phyloP scores from a whole-genome alignment of 2,797 vertebrate genomes.

The Poecilia velifera region DNA sequence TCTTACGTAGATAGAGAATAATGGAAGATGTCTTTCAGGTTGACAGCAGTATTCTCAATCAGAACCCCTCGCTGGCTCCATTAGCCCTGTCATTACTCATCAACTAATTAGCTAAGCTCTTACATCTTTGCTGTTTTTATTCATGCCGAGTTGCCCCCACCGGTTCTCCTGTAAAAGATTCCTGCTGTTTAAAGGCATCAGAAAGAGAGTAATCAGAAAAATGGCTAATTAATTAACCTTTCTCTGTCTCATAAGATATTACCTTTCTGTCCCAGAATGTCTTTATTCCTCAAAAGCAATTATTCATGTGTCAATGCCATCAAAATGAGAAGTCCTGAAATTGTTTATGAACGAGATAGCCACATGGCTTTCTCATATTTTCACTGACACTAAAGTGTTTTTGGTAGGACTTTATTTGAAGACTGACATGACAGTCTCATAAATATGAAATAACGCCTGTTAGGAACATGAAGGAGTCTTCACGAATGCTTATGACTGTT shows the following conservation, averaged over 20 bases:
- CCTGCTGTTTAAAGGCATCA: conserved; percentile 29
- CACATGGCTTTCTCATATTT: too few relatives aligned
- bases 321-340: neutral
- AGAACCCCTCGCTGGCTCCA: conserved; percentile 58
- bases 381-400: too few relatives aligned
- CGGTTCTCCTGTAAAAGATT: conserved; percentile 15
- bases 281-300: neutral
- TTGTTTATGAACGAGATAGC: too few relatives aligned
- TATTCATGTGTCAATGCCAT: neutral
- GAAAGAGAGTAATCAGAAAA: neutral
- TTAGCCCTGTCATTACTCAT: conserved; percentile 62
- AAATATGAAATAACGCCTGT: too few relatives aligned
- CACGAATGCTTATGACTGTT: too few relatives aligned
- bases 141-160: conserved; percentile 18
- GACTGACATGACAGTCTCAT: too few relatives aligned
- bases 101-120: conserved; percentile 56
- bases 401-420: too few relatives aligned
- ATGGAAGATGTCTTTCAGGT: conserved; percentile 38
- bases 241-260: neutral
- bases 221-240: neutral
- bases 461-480: too few relatives aligned
- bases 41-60: conserved; percentile 52
- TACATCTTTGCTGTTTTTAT: conserved; percentile 25
- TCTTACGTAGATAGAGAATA: conserved; percentile 41
- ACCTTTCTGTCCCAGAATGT: neutral